These are phyloP conservation scores for Crossaster papposus DNA, from an alignment of 53 echinoderm and acorn worm species.

Conservation along the genomic window DNA sequence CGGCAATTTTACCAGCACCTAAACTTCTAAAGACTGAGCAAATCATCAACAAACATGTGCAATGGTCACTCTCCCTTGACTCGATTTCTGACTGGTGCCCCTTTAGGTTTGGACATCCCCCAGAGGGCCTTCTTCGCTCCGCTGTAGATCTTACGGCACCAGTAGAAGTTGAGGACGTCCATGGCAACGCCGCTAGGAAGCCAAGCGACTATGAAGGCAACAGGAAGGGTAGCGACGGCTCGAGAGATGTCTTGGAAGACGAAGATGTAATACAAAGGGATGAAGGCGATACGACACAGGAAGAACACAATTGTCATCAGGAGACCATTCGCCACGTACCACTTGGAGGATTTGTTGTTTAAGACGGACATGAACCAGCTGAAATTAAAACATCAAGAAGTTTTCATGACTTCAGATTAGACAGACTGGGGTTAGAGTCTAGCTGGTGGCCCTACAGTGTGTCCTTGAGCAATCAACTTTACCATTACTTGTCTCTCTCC, in stretches of 20 bases:
- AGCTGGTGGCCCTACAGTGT: no score
- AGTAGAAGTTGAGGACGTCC: constrained; percentile 76
- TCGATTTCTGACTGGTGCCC: not conserved
- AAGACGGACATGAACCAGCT: constrained; percentile 78
- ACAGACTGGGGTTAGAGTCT: no score
- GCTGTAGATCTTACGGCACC: constrained; percentile 82
- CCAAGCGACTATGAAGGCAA: constrained; percentile 48
- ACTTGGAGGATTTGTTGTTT: constrained; percentile 53
- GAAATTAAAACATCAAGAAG: not conserved
- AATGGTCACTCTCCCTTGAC: constrained; percentile 22
- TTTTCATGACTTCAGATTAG: not conserved
- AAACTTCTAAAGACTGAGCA: not conserved
- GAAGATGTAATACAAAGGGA: constrained; percentile 72
- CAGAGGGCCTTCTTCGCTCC: constrained; percentile 69
- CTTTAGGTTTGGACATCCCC: not conserved
- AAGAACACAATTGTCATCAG: constrained; percentile 74
- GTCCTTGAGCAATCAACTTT: no score
- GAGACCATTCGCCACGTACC: constrained; percentile 76
- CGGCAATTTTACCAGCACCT: no score
- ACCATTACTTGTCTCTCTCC: no score
- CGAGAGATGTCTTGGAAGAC: constrained; percentile 39
- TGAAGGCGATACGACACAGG: constrained; percentile 65
- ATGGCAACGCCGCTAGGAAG: constrained; percentile 56
- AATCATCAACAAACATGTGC: not conserved
- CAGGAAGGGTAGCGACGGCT: constrained; percentile 42